Conservation (phyloP, 1,140 invertebrate species). For the Lepidurus apus region DNA sequence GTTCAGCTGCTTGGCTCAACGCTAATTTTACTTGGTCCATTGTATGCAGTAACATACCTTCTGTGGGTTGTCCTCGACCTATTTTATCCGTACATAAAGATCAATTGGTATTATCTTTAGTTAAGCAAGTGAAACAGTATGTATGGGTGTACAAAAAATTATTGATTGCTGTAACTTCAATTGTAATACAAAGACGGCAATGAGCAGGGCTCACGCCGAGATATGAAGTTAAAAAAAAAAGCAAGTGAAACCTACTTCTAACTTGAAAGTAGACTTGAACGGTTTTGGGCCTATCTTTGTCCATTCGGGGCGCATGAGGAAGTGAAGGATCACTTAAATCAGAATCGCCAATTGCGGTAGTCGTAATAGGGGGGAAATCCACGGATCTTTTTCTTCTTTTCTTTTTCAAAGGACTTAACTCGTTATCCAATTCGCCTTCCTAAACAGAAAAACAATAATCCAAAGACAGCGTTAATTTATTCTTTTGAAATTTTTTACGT, state of each 20-base stretch:
- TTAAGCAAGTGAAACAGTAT: neutral
- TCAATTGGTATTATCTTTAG: neutral
- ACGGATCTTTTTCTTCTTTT: neutral
- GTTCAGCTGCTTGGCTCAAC: slow-evolving; percentile 42
- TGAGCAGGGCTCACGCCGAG: no score
- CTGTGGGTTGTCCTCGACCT: neutral
- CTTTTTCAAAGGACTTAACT: neutral
- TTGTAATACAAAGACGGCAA: no score
- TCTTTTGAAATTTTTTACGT: no score
- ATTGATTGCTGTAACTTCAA: no score
- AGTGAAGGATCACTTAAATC: neutral
- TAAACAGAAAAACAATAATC: neutral
- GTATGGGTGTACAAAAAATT: no score
- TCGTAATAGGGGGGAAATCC: neutral
- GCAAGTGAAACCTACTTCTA: neutral
- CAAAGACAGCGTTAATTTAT: no score
- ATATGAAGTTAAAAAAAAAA: no score
- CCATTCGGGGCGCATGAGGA: neutral
- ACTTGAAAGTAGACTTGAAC: neutral
- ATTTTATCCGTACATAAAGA: neutral
- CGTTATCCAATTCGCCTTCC: neutral
- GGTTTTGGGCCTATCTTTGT: neutral
- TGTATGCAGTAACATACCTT: neutral
- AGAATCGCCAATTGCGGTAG: neutral
- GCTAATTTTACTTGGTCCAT: slow-evolving; percentile 38